Evolutionary conservation across 2,888 invertebrate species (phyloP), one percentile per base, ranked within the genome.

Genomic region (Tupiocoris notatus): DNA sequence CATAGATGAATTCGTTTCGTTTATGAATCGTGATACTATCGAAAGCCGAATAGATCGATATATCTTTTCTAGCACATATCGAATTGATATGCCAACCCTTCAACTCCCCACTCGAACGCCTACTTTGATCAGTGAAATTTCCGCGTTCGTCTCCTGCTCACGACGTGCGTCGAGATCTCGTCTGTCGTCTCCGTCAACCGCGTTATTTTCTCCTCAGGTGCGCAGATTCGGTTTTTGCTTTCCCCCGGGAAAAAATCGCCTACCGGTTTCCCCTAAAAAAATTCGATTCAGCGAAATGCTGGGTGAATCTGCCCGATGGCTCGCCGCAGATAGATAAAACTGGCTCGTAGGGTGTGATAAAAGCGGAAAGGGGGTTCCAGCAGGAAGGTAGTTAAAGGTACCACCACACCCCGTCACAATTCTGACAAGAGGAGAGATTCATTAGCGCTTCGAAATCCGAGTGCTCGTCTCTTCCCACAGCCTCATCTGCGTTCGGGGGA

Each of bases 381-480:
- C 39, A 39, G 39, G 39, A 39, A 39, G 39, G 39, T 39, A 39
- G 39, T 39, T 39, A 59, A 59, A 59, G 20, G 59, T 20, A 20
- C 59, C 59, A 59, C 59, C 59, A 59, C 59, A 59, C 59, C 59
- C 59, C 59, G 59, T 59, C 20, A 59, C 59, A 20, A 20, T 59
- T 20, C 39, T 39, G 39, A 39, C 39, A 39, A 39, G 39, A 39
- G 39, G 39, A 3, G 39, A 39, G 39, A 39, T 39, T 39, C 39
- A 39, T 39, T 39, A 39, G 39, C 39, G 12, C 39, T 3, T 39
- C 39, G 6, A 39, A 39, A 39, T 12, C 39, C 39, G 6, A 7
- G 39, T 3, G 6, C 39, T n/a, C n/a, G n/a, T n/a, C 59, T 17
- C 17, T 59, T 59, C 20, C 59, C 59, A 59, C 59, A n/a, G 59